Conservation (phyloP, 2,888 invertebrate genomes). For the Blastobasis adustella region DNA sequence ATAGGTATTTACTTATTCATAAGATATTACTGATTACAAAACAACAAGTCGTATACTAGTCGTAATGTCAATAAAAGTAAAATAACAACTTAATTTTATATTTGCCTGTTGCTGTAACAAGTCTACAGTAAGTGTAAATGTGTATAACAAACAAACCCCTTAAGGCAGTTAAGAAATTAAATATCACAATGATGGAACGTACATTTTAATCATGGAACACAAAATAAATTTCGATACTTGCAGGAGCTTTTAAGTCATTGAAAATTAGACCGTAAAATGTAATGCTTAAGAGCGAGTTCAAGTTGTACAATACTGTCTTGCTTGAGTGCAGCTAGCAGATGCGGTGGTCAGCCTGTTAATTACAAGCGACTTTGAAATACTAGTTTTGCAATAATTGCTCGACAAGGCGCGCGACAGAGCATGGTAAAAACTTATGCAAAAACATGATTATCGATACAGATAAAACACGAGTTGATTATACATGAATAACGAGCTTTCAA, state of each 20-base stretch:
- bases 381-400: conserved; percentile 55
- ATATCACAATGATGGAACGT: conserved; percentile 35
- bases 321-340: conserved; percentile 35
- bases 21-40: not conserved
- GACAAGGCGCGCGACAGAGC: conserved; percentile 46
- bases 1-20: conserved; percentile 8
- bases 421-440: conserved; percentile 38
- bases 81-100: too few species aligned
- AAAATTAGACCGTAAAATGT: conserved; percentile 10
- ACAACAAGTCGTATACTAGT: too few species aligned
- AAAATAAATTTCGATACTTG: conserved; percentile 19
- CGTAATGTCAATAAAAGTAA: too few species aligned
- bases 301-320: not conserved
- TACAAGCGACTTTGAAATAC: conserved; percentile 50
- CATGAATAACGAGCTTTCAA: conserved; percentile 15
- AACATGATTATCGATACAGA: conserved; percentile 34
- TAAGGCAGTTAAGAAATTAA: conserved; percentile 27
- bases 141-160: too few species aligned
- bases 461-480: conserved; percentile 31
- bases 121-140: too few species aligned
- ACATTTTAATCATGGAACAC: conserved; percentile 42
- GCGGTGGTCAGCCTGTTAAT: conserved; percentile 53
- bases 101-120: too few species aligned
- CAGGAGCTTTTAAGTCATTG: conserved; percentile 6
- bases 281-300: conserved; percentile 5